A percentile compares a stretch with the other conserved stretches of the same genome.
phyloP scores from a whole-genome alignment of 1,140 invertebrate species.

The Mamestra configurata region DNA sequence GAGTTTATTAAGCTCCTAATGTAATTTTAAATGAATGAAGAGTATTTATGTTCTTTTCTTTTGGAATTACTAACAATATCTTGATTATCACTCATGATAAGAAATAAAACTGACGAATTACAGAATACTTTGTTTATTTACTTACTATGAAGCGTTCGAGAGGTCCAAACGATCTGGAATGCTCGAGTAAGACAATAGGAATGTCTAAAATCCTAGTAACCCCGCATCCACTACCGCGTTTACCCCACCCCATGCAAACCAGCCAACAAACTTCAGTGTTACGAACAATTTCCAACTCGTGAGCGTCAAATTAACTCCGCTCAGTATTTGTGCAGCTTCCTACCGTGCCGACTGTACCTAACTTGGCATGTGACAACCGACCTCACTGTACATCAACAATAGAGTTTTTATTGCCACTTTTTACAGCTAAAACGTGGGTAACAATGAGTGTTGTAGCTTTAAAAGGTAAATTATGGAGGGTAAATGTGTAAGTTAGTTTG shows the following conservation, averaged over 20 bases:
- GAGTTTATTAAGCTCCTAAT: too few species aligned
- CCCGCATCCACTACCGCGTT: not conserved
- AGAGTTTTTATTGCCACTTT: not conserved
- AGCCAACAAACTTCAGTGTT: constrained; percentile 19
- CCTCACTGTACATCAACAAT: constrained; percentile 2
- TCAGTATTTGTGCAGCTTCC: constrained; percentile 25
- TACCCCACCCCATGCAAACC: not conserved
- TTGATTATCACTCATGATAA: too few species aligned
- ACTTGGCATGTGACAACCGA: constrained; percentile 2
- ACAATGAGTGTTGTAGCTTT: not conserved
- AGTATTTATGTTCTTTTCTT: too few species aligned
- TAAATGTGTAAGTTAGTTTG: not conserved
- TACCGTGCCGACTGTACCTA: too few species aligned
- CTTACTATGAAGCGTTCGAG: too few species aligned
- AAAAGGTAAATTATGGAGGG: not conserved
- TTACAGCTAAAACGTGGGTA: not conserved
- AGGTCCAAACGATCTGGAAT: too few species aligned
- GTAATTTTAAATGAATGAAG: too few species aligned
- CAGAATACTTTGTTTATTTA: too few species aligned
- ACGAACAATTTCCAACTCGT: constrained; percentile 47
- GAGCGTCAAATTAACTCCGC: constrained; percentile 39
- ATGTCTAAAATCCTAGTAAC: too few species aligned
- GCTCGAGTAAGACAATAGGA: too few species aligned
- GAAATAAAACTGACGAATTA: too few species aligned
- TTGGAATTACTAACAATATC: too few species aligned